These are phyloP conservation scores for Penaeus vannamei DNA, from an alignment of 1,140 invertebrate species.

Conservation along the genomic window DNA sequence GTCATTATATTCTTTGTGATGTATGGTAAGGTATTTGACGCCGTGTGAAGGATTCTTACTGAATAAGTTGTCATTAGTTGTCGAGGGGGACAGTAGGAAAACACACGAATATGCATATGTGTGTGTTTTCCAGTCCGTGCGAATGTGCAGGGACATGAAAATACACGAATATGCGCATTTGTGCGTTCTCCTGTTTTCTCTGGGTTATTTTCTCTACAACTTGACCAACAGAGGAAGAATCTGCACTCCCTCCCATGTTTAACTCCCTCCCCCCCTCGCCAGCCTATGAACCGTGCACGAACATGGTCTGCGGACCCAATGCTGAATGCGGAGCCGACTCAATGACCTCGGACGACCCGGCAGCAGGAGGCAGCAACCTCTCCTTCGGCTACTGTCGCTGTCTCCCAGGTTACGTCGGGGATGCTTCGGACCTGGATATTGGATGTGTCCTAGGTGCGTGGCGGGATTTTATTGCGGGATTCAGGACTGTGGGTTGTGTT, in stretches of 20 bases:
- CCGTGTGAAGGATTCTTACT: too few species aligned
- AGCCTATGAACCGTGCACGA: slow-evolving; percentile 65
- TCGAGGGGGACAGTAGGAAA: slow-evolving; percentile 25
- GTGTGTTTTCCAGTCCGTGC: neutral
- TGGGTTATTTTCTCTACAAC: neutral
- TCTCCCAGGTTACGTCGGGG: slow-evolving; percentile 70
- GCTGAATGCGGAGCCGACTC: slow-evolving; percentile 55
- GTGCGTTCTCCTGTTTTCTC: too few species aligned
- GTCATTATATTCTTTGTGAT: too few species aligned
- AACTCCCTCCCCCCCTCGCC: slow-evolving; percentile 40
- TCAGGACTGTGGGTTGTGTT: too few species aligned
- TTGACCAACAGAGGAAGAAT: slow-evolving; percentile 6
- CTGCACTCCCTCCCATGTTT: slow-evolving; percentile 37
- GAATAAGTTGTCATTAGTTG: too few species aligned
- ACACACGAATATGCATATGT: neutral
- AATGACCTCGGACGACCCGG: slow-evolving; percentile 41
- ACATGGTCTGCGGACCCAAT: slow-evolving; percentile 62
- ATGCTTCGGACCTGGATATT: slow-evolving; percentile 70
- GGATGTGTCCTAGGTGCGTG: slow-evolving; percentile 69
- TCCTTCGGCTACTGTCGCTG: slow-evolving; percentile 69
- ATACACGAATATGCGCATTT: neutral
- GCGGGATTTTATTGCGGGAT: neutral
- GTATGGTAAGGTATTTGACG: too few species aligned
- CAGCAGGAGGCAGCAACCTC: slow-evolving; percentile 10
- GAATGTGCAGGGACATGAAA: neutral